Evolutionary conservation across 2,797 vertebrate species (phyloP).

Genomic region (Tapirus indicus): DNA sequence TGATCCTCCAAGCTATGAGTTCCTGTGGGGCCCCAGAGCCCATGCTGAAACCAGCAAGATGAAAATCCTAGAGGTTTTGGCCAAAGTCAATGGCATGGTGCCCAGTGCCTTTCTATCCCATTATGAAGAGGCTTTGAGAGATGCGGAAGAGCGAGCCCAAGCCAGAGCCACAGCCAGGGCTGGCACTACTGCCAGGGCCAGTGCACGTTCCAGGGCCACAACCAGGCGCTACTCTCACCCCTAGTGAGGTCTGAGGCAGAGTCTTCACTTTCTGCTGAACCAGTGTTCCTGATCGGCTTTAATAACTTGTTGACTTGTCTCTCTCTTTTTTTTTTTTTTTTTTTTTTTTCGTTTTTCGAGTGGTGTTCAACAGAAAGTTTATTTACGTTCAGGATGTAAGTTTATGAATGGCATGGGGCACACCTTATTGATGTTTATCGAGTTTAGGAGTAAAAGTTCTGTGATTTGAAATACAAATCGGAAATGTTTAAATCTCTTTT

Average conservation of each 20-base stretch:
- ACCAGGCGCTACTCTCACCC: rapidly evolving
- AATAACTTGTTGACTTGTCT: not conserved
- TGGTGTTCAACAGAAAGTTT: not conserved
- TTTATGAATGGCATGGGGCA: not conserved
- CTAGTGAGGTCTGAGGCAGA: not conserved
- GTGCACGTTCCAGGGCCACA: rapidly evolving
- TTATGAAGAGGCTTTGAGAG: not conserved
- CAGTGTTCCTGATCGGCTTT: not conserved
- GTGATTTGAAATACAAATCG: not conserved
- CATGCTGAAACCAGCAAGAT: not conserved
- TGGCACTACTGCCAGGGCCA: not conserved
- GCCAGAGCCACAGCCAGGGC: not conserved
- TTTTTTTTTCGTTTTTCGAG: not conserved
- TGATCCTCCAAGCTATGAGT: not conserved
- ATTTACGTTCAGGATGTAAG: not conserved
- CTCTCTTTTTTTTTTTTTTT: no score
- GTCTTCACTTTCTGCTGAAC: not conserved
- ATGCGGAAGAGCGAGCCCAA: not conserved
- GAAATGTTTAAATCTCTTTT: not conserved
- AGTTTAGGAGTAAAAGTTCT: not conserved
- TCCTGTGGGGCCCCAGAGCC: not conserved
- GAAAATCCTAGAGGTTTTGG: not conserved
- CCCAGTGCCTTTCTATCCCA: not conserved
- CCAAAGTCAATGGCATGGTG: not conserved
- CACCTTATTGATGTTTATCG: not conserved